Evolutionary conservation across 2,113 vertebrate genomes (phyloP).

Genomic region (Pseudorasbora parva): DNA sequence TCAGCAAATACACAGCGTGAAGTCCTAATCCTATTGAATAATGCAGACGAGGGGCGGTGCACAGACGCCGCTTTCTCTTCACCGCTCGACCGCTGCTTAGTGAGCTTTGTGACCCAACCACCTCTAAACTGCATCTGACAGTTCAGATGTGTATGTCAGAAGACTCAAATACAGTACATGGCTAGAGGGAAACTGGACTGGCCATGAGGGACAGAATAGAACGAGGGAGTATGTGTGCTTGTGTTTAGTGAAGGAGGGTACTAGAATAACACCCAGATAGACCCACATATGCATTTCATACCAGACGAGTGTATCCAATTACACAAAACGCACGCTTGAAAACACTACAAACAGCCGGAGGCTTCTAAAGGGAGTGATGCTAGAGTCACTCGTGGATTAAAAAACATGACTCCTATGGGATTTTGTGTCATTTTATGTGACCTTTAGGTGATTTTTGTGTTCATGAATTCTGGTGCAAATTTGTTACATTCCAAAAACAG

Average conservation of each 20-base stretch:
- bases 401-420: not conserved
- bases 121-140: slow-evolving; percentile 52
- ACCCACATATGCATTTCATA: slow-evolving; percentile 17
- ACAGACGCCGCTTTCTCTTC: not conserved
- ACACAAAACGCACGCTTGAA: not conserved
- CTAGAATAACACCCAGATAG: slow-evolving; percentile 15
- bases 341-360: slow-evolving; percentile 10
- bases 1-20: slow-evolving; percentile 32
- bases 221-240: not conserved
- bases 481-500: not conserved
- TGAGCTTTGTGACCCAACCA: slow-evolving; percentile 55
- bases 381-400: not conserved
- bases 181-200: slow-evolving; percentile 37
- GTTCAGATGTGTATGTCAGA: slow-evolving; percentile 14
- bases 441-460: not conserved
- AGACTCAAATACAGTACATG: not conserved
- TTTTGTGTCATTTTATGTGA: not conserved
- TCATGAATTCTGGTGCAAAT: not conserved
- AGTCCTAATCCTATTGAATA: slow-evolving; percentile 54
- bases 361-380: not conserved
- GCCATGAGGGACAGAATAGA: not conserved
- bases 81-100: slow-evolving; percentile 1
- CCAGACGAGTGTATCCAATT: slow-evolving; percentile 4
- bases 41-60: slow-evolving; percentile 32
- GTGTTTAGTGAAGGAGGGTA: slow-evolving; percentile 38